These are phyloP conservation scores for Acleris laterana DNA, from an alignment of 2,888 invertebrate genomes.

Conservation along the genomic window DNA sequence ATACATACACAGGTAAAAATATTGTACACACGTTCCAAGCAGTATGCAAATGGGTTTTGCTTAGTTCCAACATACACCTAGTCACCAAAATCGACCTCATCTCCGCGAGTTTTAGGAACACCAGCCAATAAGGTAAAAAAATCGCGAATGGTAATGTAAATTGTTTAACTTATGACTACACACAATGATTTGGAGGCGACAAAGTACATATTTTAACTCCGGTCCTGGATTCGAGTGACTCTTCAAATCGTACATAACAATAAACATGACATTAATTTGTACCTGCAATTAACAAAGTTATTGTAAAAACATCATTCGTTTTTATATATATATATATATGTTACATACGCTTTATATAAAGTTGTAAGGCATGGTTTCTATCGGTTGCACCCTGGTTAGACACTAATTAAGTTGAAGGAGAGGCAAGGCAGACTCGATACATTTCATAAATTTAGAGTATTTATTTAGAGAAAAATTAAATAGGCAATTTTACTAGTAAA, in stretches of 20 bases:
- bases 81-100: slow-evolving; percentile 12
- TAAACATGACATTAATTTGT: slow-evolving; percentile 1
- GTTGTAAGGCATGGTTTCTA: no score
- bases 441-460: slow-evolving; percentile 65
- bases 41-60: slow-evolving; percentile 55
- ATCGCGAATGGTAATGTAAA: slow-evolving; percentile 21
- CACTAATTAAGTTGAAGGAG: slow-evolving; percentile 26
- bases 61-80: slow-evolving; percentile 21
- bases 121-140: slow-evolving; percentile 27
- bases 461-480: slow-evolving; percentile 70
- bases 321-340: background rate
- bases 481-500: slow-evolving; percentile 68
- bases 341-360: no score
- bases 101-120: slow-evolving; percentile 21
- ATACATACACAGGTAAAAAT: slow-evolving; percentile 79
- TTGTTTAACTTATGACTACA: slow-evolving; percentile 35
- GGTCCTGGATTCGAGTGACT: background rate
- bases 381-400: background rate
- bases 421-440: slow-evolving; percentile 66
- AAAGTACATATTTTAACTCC: background rate
- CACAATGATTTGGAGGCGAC: slow-evolving; percentile 26
- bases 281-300: background rate
- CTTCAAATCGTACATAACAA: background rate
- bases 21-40: slow-evolving; percentile 78
- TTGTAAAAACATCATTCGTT: background rate